Evolutionary conservation across 1,140 invertebrate species (phyloP).

Genomic region (Mycetomoellerius zeteki): DNA sequence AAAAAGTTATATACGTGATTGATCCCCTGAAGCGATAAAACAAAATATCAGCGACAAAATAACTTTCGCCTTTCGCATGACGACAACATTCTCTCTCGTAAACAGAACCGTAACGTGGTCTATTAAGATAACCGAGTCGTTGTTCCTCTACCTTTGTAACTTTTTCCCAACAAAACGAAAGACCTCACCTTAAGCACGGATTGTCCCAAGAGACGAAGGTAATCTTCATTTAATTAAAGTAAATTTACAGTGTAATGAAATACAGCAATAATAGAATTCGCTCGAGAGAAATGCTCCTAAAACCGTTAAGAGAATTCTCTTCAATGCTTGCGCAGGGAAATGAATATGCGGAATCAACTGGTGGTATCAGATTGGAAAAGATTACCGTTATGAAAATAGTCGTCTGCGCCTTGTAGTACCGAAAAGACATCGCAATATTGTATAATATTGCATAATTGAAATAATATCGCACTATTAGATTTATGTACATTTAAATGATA

Average conservation of each 20-base stretch:
- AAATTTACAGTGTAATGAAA: conserved; percentile 58
- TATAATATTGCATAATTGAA: background rate
- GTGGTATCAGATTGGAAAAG: conserved; percentile 39
- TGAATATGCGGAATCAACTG: conserved; percentile 52
- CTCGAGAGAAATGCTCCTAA: conserved; percentile 37
- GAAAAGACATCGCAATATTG: background rate
- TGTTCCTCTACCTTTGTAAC: conserved; percentile 56
- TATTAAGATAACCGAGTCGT: conserved; percentile 49
- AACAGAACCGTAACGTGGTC: conserved; percentile 37
- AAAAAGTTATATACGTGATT: too few species aligned
- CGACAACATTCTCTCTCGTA: conserved; percentile 33
- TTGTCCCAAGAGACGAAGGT: conserved; percentile 36
- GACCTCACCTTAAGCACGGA: conserved; percentile 32
- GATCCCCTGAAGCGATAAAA: conserved; percentile 5
- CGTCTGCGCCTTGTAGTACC: background rate
- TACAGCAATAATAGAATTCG: conserved; percentile 54
- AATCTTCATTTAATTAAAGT: conserved; percentile 68
- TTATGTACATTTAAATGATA: background rate
- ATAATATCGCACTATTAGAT: background rate
- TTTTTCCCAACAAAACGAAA: conserved; percentile 45
- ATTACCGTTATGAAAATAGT: conserved; percentile 40
- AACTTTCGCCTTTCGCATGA: conserved; percentile 25
- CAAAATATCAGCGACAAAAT: conserved; percentile 17
- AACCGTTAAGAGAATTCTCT: conserved; percentile 50
- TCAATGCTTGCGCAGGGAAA: conserved; percentile 36